phyloP scores from a whole-genome alignment of 1,140 invertebrate species.

The Lerema accius region DNA sequence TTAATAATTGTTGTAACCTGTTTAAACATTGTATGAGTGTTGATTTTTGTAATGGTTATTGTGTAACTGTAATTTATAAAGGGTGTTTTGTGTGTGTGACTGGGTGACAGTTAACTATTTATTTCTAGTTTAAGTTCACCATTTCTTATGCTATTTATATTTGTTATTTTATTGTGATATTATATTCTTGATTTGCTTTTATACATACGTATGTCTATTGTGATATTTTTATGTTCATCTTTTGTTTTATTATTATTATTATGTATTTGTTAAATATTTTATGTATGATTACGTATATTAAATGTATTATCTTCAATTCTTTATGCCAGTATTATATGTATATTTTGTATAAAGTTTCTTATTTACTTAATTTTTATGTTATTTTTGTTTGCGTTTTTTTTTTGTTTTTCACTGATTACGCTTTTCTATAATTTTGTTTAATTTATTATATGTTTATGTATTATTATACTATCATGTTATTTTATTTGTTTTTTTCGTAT shows the following conservation, averaged over 20 bases:
- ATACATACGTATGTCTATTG: too few relatives aligned
- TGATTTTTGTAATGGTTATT: background rate
- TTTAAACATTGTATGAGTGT: background rate
- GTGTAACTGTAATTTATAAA: background rate
- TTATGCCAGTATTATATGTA: too few relatives aligned
- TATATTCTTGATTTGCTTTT: too few relatives aligned
- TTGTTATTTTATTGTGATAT: too few relatives aligned
- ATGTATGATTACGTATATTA: constrained; percentile 26
- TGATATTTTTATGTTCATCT: too few relatives aligned
- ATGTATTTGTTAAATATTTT: constrained; percentile 28
- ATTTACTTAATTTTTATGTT: too few relatives aligned
- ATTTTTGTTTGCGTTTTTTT: constrained; percentile 19
- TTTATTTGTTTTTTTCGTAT: too few relatives aligned
- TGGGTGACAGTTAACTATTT: constrained; percentile 32
- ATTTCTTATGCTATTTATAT: too few relatives aligned
- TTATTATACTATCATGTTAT: too few relatives aligned
- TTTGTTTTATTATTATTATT: too few relatives aligned
- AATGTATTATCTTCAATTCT: constrained; percentile 19
- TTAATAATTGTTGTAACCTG: background rate
- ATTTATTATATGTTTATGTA: too few relatives aligned
- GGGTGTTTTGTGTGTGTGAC: background rate
- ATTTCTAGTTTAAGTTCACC: constrained; percentile 40
- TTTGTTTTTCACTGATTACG: constrained; percentile 25
- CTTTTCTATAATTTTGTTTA: too few relatives aligned
- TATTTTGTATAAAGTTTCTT: background rate